phyloP scores from a whole-genome alignment of 1,140 invertebrate genomes.

The Batillaria attramentaria region DNA sequence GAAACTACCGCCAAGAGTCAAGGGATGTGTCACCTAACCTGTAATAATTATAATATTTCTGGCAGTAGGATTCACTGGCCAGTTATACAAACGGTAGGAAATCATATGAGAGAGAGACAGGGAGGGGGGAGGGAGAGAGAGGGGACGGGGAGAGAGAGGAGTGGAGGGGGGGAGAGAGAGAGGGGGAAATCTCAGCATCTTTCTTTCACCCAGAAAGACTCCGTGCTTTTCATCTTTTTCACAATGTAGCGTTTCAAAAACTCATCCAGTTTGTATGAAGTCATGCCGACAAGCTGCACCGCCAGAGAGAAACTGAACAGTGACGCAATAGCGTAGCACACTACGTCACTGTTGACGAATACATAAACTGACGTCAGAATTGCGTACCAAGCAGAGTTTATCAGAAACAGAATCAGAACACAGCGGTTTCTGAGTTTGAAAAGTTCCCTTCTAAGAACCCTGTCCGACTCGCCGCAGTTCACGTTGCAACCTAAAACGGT shows the following conservation, averaged over 20 bases:
- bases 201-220: neutral
- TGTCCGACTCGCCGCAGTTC: constrained; percentile 36
- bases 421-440: constrained; percentile 32
- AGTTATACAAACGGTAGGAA: no score
- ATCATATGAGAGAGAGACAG: no score
- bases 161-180: neutral
- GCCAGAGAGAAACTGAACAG: constrained; percentile 50
- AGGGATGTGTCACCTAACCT: no score
- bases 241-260: constrained; percentile 16
- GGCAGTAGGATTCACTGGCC: no score
- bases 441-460: constrained; percentile 26
- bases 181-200: neutral
- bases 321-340: constrained; percentile 43
- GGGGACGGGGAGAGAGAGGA: neutral
- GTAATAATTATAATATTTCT: no score
- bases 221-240: neutral
- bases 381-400: constrained; percentile 45
- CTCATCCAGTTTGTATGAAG: constrained; percentile 42
- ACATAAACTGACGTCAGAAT: constrained; percentile 43
- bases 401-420: constrained; percentile 28
- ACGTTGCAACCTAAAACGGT: constrained; percentile 41
- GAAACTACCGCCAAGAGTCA: no score
- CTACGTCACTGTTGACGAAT: constrained; percentile 37
- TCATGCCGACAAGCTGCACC: constrained; percentile 51
- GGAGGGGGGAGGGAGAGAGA: no score